phyloP scores from a whole-genome alignment of 1,140 invertebrate genomes.

The Heliconius nattereri region DNA sequence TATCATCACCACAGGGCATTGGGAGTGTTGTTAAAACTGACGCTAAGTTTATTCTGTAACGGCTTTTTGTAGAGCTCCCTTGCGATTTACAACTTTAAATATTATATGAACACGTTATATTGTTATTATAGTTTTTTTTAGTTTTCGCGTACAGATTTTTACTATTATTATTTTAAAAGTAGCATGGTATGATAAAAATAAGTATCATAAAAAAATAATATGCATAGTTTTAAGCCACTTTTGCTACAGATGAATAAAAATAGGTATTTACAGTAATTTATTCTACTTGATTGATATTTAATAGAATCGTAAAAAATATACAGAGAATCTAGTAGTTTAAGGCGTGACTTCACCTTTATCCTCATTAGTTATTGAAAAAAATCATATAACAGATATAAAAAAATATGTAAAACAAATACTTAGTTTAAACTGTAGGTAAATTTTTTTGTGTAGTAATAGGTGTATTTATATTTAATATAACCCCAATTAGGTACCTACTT shows the following conservation, averaged over 20 bases:
- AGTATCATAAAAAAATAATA: background rate
- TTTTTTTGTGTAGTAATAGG: too few species aligned
- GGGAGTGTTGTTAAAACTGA: conserved; percentile 66
- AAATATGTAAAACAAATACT: background rate
- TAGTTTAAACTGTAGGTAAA: too few species aligned
- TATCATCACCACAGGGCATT: conserved; percentile 70
- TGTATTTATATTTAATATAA: too few species aligned
- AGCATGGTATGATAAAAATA: background rate
- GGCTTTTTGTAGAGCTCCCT: conserved; percentile 56
- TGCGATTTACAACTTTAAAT: conserved; percentile 24
- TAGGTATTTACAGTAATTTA: background rate
- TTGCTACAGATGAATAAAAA: background rate
- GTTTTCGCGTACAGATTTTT: background rate
- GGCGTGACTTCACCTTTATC: background rate
- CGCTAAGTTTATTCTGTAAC: conserved; percentile 68
- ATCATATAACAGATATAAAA: background rate
- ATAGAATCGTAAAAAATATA: background rate
- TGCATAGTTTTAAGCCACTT: background rate
- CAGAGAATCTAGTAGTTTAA: background rate
- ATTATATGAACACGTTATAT: conserved; percentile 8
- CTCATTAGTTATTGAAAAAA: background rate
- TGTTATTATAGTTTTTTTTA: background rate
- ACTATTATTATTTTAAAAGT: background rate
- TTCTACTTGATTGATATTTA: background rate
- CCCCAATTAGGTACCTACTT: too few species aligned